A percentile compares a stretch with the other conserved stretches of the same genome.
Conservation (phyloP, 2,888 invertebrate genomes). For the Dichetophora obliterata region DNA sequence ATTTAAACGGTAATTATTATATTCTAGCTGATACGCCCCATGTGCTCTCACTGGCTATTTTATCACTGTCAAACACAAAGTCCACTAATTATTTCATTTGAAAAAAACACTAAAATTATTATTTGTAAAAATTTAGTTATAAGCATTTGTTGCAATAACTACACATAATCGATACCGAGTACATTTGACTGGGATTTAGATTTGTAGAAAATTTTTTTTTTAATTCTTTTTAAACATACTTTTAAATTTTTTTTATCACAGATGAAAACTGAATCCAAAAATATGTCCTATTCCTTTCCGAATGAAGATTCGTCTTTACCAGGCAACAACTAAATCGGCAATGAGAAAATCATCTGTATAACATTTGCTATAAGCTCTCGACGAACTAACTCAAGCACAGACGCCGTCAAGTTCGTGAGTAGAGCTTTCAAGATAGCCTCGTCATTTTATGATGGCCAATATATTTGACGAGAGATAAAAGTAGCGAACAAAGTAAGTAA, state of each 20-base stretch:
- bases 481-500: neutral
- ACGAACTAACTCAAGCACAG: neutral
- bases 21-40: neutral
- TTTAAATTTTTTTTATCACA: constrained; percentile 63
- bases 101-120: no score
- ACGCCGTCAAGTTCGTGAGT: neutral
- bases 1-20: no score
- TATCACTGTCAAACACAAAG: neutral
- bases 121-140: neutral
- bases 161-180: neutral
- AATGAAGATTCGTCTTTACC: constrained; percentile 62
- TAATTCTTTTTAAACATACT: constrained; percentile 58
- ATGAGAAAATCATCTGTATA: constrained; percentile 52
- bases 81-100: neutral
- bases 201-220: neutral
- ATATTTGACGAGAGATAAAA: neutral
- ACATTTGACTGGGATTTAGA: neutral
- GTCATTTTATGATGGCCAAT: neutral
- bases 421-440: constrained; percentile 30
- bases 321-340: constrained; percentile 66
- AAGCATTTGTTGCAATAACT: neutral
- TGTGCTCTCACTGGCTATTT: neutral
- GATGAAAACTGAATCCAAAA: constrained; percentile 59
- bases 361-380: constrained; percentile 21
- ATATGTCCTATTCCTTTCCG: constrained; percentile 54